Conservation (phyloP, 2,888 invertebrate species). For the Cheilosia variabilis region DNA sequence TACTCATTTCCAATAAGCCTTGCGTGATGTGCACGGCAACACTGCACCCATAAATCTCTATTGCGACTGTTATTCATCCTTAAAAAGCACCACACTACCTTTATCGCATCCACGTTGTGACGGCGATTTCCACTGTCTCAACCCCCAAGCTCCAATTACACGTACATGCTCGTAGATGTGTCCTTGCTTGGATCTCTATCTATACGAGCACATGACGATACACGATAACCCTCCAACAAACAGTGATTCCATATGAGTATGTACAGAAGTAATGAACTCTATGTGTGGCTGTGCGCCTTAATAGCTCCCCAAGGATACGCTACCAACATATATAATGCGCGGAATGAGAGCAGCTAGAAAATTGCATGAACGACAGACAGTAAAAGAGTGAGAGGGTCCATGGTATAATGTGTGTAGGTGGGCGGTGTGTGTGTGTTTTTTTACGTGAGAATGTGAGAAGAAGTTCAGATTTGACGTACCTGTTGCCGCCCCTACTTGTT, state of each 20-base stretch:
- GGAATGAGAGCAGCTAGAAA: constrained; percentile 21
- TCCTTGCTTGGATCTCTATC: constrained; percentile 68
- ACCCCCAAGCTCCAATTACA: constrained; percentile 12
- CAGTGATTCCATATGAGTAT: neutral
- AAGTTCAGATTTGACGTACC: constrained; percentile 80
- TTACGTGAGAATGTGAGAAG: constrained; percentile 58
- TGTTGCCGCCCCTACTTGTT: constrained; percentile 83
- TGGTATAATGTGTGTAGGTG: constrained; percentile 38
- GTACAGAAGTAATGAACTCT: constrained; percentile 57
- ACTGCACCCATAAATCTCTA: constrained; percentile 49
- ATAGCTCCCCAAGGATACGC: constrained; percentile 65
- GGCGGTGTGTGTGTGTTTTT: constrained; percentile 48
- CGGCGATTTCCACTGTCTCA: neutral
- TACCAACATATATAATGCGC: neutral
- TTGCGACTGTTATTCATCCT: constrained; percentile 56
- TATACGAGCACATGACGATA: constrained; percentile 55
- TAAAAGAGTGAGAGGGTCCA: constrained; percentile 22
- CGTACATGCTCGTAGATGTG: constrained; percentile 12
- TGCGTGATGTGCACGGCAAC: constrained; percentile 37
- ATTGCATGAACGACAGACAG: constrained; percentile 63
- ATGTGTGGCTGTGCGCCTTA: constrained; percentile 60
- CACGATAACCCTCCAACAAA: constrained; percentile 41
- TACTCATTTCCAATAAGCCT: neutral
- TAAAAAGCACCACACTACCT: constrained; percentile 63
- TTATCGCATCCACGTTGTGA: constrained; percentile 41